Base-by-base conservation (phyloP, 2,888 invertebrate species). In the Cephus spinipes region DNA sequence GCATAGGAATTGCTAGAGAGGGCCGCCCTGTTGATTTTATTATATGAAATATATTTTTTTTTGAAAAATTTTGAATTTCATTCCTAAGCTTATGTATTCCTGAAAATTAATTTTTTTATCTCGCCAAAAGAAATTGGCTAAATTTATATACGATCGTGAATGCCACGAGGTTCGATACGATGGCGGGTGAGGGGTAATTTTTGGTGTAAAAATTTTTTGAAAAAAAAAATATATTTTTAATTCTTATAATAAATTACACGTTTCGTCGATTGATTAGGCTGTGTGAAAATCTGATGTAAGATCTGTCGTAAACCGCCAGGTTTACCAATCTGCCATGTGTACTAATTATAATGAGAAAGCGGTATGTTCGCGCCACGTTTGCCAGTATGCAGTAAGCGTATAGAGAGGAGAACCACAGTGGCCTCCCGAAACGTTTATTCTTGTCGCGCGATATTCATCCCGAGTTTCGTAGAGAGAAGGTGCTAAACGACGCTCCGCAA, bases 291-390 rank as follows among this genome's bases (percentile, higher is more conserved):
- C 23, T 4, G 15, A 40, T 12, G 12, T 36, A 3, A 12, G 40
- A 40, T 40, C 55, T 55, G 23, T 55, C 55, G 55, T 23, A 23
- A 55, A 9, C 23, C 55, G 55, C 55, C 23, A 9, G 55, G 55
- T 55, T 55, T 55, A 23, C 55, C 23, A 55, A 55, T 55, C 55
- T 55, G 55, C 55, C 55, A 9, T 9, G 80, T 84, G 83, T 84
- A 84, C 88, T 89, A 89, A 88, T 89, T 89, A 88, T 88, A 88
- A 89, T 88, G 86, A 88, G 71, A 71, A n/a, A 31, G 86, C 79
- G 79, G 81, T 81, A 23, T 2, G 23, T 55, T 55, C 55, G 82
- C 80, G 81, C 85, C 83, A 79, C 85, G 86, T 86, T 83, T 82
- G 83, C 15, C 71, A 12, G 71, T 71, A 9, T 33, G 15, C 71